phyloP scores from a whole-genome alignment of 1,140 invertebrate species.

The Aethina tumida region DNA sequence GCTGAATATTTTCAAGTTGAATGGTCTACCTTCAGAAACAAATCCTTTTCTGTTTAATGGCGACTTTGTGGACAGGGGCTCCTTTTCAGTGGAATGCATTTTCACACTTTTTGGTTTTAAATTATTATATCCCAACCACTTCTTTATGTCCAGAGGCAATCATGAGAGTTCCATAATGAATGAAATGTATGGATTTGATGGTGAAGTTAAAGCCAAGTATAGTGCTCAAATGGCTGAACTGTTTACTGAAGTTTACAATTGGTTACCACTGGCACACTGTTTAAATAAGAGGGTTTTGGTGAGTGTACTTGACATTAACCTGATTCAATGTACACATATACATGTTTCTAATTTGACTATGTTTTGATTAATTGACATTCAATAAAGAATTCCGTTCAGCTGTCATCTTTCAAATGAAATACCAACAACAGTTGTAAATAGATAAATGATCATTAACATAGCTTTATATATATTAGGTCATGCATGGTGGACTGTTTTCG shows the following conservation, averaged over 20 bases:
- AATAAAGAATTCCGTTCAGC: not conserved
- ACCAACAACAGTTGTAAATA: not conserved
- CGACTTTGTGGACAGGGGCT: constrained; percentile 98
- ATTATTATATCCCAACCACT: constrained; percentile 92
- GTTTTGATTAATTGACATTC: constrained; percentile 1
- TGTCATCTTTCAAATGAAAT: not conserved
- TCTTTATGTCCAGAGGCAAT: constrained; percentile 97
- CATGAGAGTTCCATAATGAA: constrained; percentile 98
- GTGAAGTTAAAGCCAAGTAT: constrained; percentile 95
- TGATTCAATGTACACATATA: not conserved
- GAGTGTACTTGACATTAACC: no score
- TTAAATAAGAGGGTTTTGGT: constrained; percentile 86
- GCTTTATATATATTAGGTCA: constrained; percentile 49
- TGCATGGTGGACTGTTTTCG: constrained; percentile 92
- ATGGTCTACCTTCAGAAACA: constrained; percentile 85
- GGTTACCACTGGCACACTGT: constrained; percentile 91
- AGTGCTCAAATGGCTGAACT: constrained; percentile 88
- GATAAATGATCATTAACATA: not conserved
- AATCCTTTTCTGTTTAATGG: constrained; percentile 99
- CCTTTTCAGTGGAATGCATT: constrained; percentile 99
- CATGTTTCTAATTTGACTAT: not conserved
- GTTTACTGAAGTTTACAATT: constrained; percentile 98
- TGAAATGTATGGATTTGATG: constrained; percentile 98
- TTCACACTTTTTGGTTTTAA: constrained; percentile 97
- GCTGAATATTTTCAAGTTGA: constrained; percentile 95